These are phyloP conservation scores for Lasiommata megera DNA, from an alignment of 2,888 invertebrate genomes.

Conservation along the genomic window DNA sequence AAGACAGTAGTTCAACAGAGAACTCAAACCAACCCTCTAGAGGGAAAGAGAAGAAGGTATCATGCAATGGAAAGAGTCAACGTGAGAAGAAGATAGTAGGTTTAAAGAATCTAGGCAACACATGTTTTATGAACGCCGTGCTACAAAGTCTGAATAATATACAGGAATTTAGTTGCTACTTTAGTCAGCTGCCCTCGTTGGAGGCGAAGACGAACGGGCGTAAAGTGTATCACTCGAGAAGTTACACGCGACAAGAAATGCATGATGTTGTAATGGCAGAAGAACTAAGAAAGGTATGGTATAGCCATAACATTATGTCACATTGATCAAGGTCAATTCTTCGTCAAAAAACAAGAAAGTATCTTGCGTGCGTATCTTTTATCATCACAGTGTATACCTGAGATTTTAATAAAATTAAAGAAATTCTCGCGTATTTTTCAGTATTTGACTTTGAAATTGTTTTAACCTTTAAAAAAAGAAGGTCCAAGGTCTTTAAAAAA, in stretches of 20 bases:
- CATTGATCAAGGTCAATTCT: too few relatives aligned
- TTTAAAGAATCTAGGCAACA: conserved; percentile 90
- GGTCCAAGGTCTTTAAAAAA: too few relatives aligned
- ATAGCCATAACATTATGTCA: neutral
- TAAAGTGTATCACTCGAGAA: conserved; percentile 83
- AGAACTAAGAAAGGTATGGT: conserved; percentile 85
- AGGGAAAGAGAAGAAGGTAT: conserved; percentile 60
- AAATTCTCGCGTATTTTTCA: too few relatives aligned
- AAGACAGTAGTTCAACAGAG: conserved; percentile 78
- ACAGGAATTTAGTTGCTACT: conserved; percentile 90
- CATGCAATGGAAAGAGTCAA: conserved; percentile 71
- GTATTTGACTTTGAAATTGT: too few relatives aligned
- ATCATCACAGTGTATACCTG: too few relatives aligned
- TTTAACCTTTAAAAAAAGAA: too few relatives aligned
- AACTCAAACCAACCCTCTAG: conserved; percentile 54
- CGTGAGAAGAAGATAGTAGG: conserved; percentile 86
- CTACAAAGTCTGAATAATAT: conserved; percentile 92
- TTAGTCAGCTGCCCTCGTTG: conserved; percentile 88
- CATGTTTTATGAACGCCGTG: conserved; percentile 93
- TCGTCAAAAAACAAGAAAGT: too few relatives aligned
- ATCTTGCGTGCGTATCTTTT: too few relatives aligned
- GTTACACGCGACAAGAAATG: conserved; percentile 83
- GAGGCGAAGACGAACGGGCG: conserved; percentile 83
- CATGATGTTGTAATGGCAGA: conserved; percentile 89
- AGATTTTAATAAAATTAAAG: too few relatives aligned